Evolutionary conservation across 1,140 invertebrate species (phyloP), one percentile per base, ranked within the genome.

Genomic region (Melipona quadrifasciata): DNA sequence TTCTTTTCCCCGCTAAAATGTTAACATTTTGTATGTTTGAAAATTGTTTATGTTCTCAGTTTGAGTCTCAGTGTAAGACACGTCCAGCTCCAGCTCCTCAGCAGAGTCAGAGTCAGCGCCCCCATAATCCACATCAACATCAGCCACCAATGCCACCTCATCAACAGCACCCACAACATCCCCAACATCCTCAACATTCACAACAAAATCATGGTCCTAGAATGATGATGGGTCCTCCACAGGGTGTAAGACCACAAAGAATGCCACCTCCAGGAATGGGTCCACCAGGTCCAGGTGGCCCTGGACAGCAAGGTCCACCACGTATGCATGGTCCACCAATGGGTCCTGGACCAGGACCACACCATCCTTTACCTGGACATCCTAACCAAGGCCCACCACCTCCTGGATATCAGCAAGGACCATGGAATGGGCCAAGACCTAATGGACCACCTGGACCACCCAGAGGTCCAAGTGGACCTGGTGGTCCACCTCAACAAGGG

Each of bases 61-160:
- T 98, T 95, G 98, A 98, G 93, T 97, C 98, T 92, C 97, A 98
- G 94, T 98, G 97, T 78, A 98, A 98, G 95, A 98, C 97, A 27
- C 95, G 98, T 82, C 97, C 97, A 55, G 96, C 96, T 57, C 97
- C 97, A 34, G 96, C 97, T 90, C 96, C 96, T 6, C 96, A 96
- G 86, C 95, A 96, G 65, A 95, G 87, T 93, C 95, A 88, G 87
- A 95, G 86, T 91, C 95, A 91, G 87, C 94, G 95, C 70, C 94
- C 94, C 19, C 93, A 95, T 85, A 95, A 96, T 90, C 94, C 95
- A 47, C 94, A 95, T 83, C 95, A 95, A 79, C 94, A 95, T 92
- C 94, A 93, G 58, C 92, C 93, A 68, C 91, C 94, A 79, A 93
- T 95, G 89, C 95, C 95, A 88, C 91, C 94, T 76, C 95, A 96